These are phyloP conservation scores for Dicranocentrus wangi DNA, from an alignment of 2,888 invertebrate species.

Conservation along the genomic window DNA sequence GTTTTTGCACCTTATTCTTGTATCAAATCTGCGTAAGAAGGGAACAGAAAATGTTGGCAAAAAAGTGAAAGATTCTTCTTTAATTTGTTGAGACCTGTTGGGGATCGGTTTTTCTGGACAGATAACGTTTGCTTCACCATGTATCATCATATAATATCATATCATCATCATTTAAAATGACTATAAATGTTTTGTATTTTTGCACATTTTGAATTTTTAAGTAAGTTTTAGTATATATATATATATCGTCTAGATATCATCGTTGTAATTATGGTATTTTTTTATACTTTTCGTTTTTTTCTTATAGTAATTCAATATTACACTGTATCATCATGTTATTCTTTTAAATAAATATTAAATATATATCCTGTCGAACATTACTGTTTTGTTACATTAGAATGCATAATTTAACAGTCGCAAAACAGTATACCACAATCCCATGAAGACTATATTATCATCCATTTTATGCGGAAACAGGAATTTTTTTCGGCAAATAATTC, in stretches of 20 bases:
- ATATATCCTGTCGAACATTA: not conserved
- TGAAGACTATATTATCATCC: too few relatives aligned
- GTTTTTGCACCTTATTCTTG: too few relatives aligned
- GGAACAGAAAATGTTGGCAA: not conserved
- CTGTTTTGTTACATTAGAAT: not conserved
- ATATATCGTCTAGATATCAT: too few relatives aligned
- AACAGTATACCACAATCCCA: not conserved
- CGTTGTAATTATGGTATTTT: not conserved
- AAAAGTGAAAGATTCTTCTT: not conserved
- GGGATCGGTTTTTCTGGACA: conserved; percentile 54
- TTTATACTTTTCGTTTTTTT: conserved; percentile 11
- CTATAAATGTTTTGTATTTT: not conserved
- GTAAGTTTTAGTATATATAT: too few relatives aligned
- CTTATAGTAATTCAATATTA: not conserved
- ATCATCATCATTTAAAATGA: conserved; percentile 39
- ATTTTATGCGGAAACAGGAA: too few relatives aligned
- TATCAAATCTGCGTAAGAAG: too few relatives aligned
- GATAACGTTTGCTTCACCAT: conserved; percentile 46
- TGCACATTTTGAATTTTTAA: too few relatives aligned
- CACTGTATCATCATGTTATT: too few relatives aligned
- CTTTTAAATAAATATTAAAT: too few relatives aligned
- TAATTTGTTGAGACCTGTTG: too few relatives aligned
- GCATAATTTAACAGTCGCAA: not conserved
- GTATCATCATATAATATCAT: conserved; percentile 23
- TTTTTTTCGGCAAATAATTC: too few relatives aligned